Conservation (phyloP, 2,888 invertebrate genomes). For the Hermodice carunculata region DNA sequence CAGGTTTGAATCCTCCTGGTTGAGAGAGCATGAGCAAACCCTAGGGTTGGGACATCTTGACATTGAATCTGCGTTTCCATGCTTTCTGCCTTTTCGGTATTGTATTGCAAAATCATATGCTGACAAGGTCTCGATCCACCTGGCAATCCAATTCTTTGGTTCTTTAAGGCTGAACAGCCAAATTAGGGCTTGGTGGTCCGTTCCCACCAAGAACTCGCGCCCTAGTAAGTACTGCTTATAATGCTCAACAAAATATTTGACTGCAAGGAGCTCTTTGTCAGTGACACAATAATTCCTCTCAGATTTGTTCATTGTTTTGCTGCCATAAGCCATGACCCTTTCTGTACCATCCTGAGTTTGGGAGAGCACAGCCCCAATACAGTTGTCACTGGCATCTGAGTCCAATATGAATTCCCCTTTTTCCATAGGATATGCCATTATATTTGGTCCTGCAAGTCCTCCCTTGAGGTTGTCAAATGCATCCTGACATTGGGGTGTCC, state of each 20-base stretch:
- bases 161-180: background rate
- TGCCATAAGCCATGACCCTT: too few relatives aligned
- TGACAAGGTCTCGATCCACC: background rate
- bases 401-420: too few relatives aligned
- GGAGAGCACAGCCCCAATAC: too few relatives aligned
- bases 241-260: background rate
- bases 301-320: too few relatives aligned
- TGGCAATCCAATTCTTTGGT: background rate
- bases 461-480: too few relatives aligned
- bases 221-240: background rate
- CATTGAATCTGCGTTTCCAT: background rate
- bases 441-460: too few relatives aligned
- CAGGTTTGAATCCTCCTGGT: background rate
- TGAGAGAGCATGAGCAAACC: background rate
- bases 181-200: background rate
- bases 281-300: background rate
- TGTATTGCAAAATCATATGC: background rate
- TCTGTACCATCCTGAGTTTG: too few relatives aligned
- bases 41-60: background rate
- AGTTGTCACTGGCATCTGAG: too few relatives aligned
- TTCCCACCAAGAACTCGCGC: background rate
- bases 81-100: background rate
- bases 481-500: too few relatives aligned
- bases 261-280: background rate
- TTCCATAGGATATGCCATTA: too few relatives aligned